Percentiles rank a stretch among this genome's conserved stretches.
phyloP scores from a whole-genome alignment of 1,140 invertebrate species.

The Brachionus plicatilis region DNA sequence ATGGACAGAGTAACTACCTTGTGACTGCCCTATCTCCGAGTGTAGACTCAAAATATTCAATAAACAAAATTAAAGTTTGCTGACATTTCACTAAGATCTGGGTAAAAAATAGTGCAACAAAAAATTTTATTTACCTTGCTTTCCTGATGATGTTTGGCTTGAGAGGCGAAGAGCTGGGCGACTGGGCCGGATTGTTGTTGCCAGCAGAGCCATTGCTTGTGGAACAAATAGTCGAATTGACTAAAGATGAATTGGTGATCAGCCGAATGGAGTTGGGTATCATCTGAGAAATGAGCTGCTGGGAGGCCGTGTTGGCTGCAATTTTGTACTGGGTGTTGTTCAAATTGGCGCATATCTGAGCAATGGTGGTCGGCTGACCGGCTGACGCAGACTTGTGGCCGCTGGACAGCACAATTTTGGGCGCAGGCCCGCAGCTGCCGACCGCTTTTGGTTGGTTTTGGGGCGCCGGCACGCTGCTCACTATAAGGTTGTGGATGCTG shows the following conservation, averaged over 20 bases:
- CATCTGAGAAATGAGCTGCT: not conserved
- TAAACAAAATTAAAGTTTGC: too few relatives aligned
- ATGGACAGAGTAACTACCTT: too few relatives aligned
- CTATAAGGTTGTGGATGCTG: not conserved
- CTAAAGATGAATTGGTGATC: not conserved
- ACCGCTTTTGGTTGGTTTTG: not conserved
- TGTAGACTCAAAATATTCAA: too few relatives aligned
- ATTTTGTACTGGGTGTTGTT: not conserved
- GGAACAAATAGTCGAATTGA: not conserved
- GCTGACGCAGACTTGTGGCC: not conserved
- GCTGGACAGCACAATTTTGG: not conserved
- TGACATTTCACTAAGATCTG: too few relatives aligned
- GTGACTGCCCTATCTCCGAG: too few relatives aligned
- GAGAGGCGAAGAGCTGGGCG: slow-evolving; percentile 18
- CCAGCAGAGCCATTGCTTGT: not conserved
- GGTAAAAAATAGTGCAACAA: too few relatives aligned
- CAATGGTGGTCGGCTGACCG: slow-evolving; percentile 1
- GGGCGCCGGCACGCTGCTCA: not conserved
- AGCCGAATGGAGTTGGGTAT: not conserved
- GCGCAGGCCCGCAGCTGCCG: not conserved
- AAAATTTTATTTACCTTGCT: not conserved
- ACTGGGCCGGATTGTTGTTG: not conserved
- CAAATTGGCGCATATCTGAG: not conserved
- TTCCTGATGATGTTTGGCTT: slow-evolving; percentile 36
- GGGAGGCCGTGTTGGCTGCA: not conserved